Base-by-base conservation (phyloP, 2,113 vertebrate genomes). In the Sturnira hondurensis region DNA sequence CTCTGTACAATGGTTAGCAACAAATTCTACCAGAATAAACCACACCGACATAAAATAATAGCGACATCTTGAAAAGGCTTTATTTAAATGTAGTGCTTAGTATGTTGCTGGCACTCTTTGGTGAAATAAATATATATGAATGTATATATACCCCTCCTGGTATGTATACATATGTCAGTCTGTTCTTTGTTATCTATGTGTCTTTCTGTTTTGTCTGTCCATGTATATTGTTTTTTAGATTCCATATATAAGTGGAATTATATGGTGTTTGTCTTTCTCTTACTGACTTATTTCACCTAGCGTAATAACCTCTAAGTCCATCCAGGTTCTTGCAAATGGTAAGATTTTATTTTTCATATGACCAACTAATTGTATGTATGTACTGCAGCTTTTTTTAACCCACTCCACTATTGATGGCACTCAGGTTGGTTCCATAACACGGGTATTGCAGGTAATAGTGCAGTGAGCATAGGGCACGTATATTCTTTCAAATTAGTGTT, bases 1-100 rank as follows among this genome's bases (percentile, higher is more conserved):
- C 16, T 83, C 61, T 67, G 68, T 92, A 71, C 41, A 50, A 78
- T 83, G 41, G 67, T 96, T 96, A 85, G 41, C 47, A 67, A 2
- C 0, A 63, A 88, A 61, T 96, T 91, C 92, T 95, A 89, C 63
- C 58, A 93, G 71, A 95, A 11, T 78, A 36, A 91, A 76, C 47
- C 11, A 36, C 0, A 5, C 76, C 28, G 47, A 36, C 58, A 38
- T 41, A 74, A 74, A 56, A 41, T 2, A 67, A 3, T 80, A 13
- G 12, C 3, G 56, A 24, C 82, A 54, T 84, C 74, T 22, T 38
- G 6, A 52, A 56, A 52, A 47, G 28, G 9, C 38, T 61, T 76
- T 77, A 58, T 61, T 76, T 77, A 58, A n/a, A n/a, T 41, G 28
- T 70, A 33, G 24, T 70, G 58, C 28, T 52, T 76, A 38, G 4